Evolutionary conservation across 1,140 invertebrate genomes (phyloP), one percentile per base, ranked within the genome.

Genomic region (Pogonognathellus flavescens): DNA sequence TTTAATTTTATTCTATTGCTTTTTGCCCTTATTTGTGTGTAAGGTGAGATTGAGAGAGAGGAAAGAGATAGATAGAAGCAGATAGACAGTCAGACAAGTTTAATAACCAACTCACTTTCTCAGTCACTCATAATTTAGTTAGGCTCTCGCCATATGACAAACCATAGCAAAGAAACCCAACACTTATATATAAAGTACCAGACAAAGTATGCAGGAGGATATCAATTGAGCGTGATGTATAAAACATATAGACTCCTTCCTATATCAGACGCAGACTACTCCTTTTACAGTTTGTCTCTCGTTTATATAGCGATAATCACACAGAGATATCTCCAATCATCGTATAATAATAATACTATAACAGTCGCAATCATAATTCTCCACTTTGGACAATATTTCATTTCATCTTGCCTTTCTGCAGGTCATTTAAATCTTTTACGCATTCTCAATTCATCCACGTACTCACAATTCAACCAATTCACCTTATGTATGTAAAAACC

Each of bases 1-100:
- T 53, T 81, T 81, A 81, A 81, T 81, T 81, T 81, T 81, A 81
- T 81, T 81, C 80, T 81, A 81, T 81, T 81, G 80, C 80, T 81
- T 81, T 81, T 81, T 81, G 80, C 80, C 80, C 80, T 81, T 81
- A 81, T 81, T 76, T 76, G 70, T 50, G 49, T 18, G 13, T 18
- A 31, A 49, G 70, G 70, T 76, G 70, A 70, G 20, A 0, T 70
- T 22, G 22, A 66, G 62, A 70, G 20, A 31, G 14, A 31, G 22
- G 3, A 10, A 70, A 22, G 6, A 60, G 59, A 60, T 60, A 60
- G n/a, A 41, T 41, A 41, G 31, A 41, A 3, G 6, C 31, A 41
- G 31, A 41, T 41, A 41, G 31, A 41, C 31, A 60, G 59, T 20
- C 22, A 31, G 62, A 66, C 62, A 66, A 66, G 62, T 66, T 66